phyloP scores from a whole-genome alignment of 2,888 invertebrate genomes.

The Chymomyza fuscimana region DNA sequence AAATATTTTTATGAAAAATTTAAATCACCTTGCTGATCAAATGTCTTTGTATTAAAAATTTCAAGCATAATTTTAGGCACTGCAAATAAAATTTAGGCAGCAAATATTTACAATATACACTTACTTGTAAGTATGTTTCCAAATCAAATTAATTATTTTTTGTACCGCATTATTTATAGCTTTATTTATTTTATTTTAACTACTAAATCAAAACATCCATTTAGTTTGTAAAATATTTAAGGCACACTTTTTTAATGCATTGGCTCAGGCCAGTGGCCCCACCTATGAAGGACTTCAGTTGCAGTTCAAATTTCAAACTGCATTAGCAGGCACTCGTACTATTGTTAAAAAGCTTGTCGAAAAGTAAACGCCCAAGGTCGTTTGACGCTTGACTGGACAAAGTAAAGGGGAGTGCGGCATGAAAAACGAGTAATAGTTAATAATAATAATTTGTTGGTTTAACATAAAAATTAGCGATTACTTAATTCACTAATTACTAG shows the following conservation, averaged over 20 bases:
- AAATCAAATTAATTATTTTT: too few relatives aligned
- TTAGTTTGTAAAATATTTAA: neutral
- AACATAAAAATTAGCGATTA: slow-evolving; percentile 62
- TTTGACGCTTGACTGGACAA: slow-evolving; percentile 35
- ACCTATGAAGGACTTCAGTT: neutral
- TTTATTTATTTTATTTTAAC: too few relatives aligned
- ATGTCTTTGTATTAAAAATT: too few relatives aligned
- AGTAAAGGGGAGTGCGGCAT: slow-evolving; percentile 34
- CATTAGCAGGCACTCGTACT: neutral
- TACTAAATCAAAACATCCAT: too few relatives aligned
- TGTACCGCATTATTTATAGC: too few relatives aligned
- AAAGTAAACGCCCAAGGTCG: slow-evolving; percentile 32
- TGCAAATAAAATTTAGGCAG: too few relatives aligned
- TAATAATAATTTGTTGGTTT: slow-evolving; percentile 51
- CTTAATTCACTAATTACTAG: slow-evolving; percentile 62
- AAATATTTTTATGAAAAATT: too few relatives aligned
- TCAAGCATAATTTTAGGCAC: too few relatives aligned
- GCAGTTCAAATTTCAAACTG: slow-evolving; percentile 8
- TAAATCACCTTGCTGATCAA: too few relatives aligned
- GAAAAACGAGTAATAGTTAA: slow-evolving; percentile 44
- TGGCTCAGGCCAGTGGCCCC: neutral
- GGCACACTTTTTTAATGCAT: neutral
- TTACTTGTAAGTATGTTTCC: too few relatives aligned
- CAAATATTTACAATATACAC: too few relatives aligned
- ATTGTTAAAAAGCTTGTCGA: slow-evolving; percentile 1